phyloP scores from a whole-genome alignment of 1,140 invertebrate species.

The Conus ventricosus region DNA sequence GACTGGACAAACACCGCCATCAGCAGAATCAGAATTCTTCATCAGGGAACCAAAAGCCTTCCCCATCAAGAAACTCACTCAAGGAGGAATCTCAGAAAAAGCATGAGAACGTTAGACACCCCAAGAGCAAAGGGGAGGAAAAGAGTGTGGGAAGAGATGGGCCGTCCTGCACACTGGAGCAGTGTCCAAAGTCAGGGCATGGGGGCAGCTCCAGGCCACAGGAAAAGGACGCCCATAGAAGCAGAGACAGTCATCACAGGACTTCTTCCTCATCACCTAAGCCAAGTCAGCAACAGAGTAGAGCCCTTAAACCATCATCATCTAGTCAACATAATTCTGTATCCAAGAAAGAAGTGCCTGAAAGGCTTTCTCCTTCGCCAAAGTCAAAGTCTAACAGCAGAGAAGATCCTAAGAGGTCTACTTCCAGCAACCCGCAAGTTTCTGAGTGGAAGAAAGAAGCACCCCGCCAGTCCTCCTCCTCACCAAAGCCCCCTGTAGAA shows the following conservation, averaged over 20 bases:
- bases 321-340: background rate
- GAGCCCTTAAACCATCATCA: background rate
- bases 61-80: background rate
- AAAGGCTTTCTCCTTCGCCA: background rate
- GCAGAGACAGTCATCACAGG: background rate
- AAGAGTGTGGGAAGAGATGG: background rate
- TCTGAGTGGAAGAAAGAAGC: background rate
- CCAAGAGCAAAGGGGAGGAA: background rate
- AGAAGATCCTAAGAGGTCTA: background rate
- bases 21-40: constrained; percentile 36
- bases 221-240: background rate
- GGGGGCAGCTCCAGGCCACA: background rate
- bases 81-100: background rate
- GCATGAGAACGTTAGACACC: background rate
- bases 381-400: background rate
- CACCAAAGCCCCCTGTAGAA: background rate
- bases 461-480: background rate
- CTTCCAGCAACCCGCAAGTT: background rate
- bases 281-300: background rate
- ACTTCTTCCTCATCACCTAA: background rate
- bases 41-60: background rate
- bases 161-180: background rate
- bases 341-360: background rate
- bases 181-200: background rate
- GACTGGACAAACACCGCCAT: constrained; percentile 40